These are phyloP conservation scores for Euglossa dilemma DNA, from an alignment of 1,140 invertebrate species.

Conservation along the genomic window DNA sequence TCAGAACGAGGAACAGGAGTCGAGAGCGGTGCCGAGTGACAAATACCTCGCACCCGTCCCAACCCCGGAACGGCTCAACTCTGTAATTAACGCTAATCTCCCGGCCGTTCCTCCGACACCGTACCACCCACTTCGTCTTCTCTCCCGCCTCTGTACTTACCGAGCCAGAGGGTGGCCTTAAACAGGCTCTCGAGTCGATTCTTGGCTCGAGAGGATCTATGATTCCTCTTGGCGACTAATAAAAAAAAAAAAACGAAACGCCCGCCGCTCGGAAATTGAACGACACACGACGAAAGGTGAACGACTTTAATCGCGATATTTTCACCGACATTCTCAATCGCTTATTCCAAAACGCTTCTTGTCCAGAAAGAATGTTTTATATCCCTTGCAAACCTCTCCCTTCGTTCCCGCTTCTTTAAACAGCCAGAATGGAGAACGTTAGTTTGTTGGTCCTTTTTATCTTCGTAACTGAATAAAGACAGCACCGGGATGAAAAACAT, in stretches of 20 bases:
- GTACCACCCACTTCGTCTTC: conserved; percentile 70
- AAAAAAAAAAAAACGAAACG: conserved; percentile 10
- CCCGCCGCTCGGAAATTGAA: not conserved
- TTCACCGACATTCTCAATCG: not conserved
- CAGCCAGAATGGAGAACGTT: not conserved
- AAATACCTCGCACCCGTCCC: conserved; percentile 76
- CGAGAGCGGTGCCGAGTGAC: conserved; percentile 77
- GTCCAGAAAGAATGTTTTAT: not conserved
- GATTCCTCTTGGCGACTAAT: conserved; percentile 20
- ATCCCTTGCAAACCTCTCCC: not conserved
- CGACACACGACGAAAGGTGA: not conserved
- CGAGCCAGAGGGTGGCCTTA: conserved; percentile 59
- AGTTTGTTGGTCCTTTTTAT: conserved; percentile 30
- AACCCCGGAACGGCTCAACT: conserved; percentile 74
- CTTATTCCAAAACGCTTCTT: not conserved
- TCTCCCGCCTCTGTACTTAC: conserved; percentile 68
- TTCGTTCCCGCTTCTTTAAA: not conserved
- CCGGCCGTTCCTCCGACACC: conserved; percentile 72
- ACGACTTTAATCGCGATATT: not conserved
- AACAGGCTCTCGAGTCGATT: conserved; percentile 61
- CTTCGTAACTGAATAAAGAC: conserved; percentile 24
- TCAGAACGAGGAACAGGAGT: conserved; percentile 73
- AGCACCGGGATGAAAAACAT: conserved; percentile 11
- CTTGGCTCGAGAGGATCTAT: conserved; percentile 45
- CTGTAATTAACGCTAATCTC: conserved; percentile 83